Evolutionary conservation across 2,797 vertebrate genomes (phyloP), one percentile per base, ranked within the genome.

Genomic region (Lepilemur septentrionalis): DNA sequence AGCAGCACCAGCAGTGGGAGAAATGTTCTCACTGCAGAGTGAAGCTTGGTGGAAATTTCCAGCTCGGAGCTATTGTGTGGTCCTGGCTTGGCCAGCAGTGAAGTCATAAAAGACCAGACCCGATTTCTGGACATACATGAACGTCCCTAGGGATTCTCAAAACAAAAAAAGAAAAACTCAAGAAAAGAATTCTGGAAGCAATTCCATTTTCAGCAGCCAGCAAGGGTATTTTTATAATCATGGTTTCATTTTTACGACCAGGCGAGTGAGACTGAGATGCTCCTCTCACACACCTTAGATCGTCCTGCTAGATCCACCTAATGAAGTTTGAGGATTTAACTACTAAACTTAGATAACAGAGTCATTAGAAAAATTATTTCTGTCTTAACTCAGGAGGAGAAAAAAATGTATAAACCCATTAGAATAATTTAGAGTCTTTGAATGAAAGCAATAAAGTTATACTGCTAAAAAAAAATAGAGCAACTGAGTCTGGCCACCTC

Each of bases 141-240:
- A 92, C 23, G 82, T 32, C 61, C 67, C 18, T 82, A 87, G 57
- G 25, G 78, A 80, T 80, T 94, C 57, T 91, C 50, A 79, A 9
- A 57, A 57, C 0, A 52, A 52, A 52, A 11, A 52, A 35, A 70
- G 28, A 52, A 83, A 84, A 83, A 63, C 8, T 20, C 91, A 48
- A 50, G 84, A 75, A 96, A 90, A 93, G n/a, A 81, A 93, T 84
- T 32, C 63, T 97, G 95, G 84, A 93, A 96, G 23, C 65, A 41
- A 87, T 75, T 93, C 38, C 1, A 3, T n/a, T 82, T 90, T 90
- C 91, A 75, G 72, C 67, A 95, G 92, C 95, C 92, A 96, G 46
- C 23, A 91, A 91, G 28, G 28, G 14, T 90, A 30, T 94, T 91
- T 90, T 95, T 93, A 48, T 92, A 95, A 94, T 43, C 22, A n/a